Evolutionary conservation across 1,140 invertebrate genomes (phyloP), one percentile per base, ranked within the genome.

Genomic region (Rhopalosiphum padi): DNA sequence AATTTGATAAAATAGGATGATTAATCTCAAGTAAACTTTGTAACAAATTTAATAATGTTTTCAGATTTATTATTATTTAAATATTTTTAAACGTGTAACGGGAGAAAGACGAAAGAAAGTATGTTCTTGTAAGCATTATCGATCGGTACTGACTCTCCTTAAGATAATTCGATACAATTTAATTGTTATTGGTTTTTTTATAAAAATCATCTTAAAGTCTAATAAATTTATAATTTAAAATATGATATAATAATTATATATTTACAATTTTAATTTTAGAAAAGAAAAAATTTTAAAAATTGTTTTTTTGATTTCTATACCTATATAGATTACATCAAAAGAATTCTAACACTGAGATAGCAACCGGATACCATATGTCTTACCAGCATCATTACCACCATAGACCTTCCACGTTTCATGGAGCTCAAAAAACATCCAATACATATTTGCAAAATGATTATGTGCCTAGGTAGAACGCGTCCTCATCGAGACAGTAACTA

Each of bases 351-450:
- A 8, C 91, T n/a, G 91, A 93, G 9, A 83, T 86, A 55, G 35
- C 82, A 15, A 86, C 91, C 82, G 91, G 91, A 93, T 93, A 93
- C 91, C 91, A 93, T 9, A 93, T 93, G 91, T 83, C 91, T 41
- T 93, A 93, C 91, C 91, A 93, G 37, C 91, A 93, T 55, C 91
- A 93, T 93, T 93, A 93, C 77, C 91, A 93, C 37, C 91, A 85
- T 68, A 85, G 82, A 53, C 91, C 77, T 53, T 51, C 91, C n/a
- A 55, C 91, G 35, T 93, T 85, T 93, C 91, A 93, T 6, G 77
- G 48, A 23, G n/a, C 91, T 51, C 91, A 93, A 86, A 93, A 86
- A 86, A 43, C 48, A 55, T 48, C 91, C 18, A 86, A 55, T 30
- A 43, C 91, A 43, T 93, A 86, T 51, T 48, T 93, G 48, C 91